These are phyloP conservation scores for Leptopilina clavipes DNA, from an alignment of 1,140 invertebrate genomes.

Conservation along the genomic window DNA sequence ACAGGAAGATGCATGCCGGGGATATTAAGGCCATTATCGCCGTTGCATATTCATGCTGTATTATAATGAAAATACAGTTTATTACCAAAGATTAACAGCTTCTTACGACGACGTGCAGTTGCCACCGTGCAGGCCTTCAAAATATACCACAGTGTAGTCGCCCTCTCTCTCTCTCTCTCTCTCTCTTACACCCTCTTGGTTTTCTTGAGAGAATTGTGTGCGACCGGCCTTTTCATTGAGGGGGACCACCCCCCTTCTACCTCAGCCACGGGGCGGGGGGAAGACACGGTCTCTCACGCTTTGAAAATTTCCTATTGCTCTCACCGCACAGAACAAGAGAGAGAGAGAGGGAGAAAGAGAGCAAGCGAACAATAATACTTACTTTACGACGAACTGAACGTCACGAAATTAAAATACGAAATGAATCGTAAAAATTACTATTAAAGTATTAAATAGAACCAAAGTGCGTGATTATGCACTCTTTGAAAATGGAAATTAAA, in stretches of 20 bases:
- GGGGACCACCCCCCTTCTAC: too few species aligned
- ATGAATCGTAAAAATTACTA: constrained; percentile 32
- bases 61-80: constrained; percentile 77
- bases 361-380: constrained; percentile 27
- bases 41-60: constrained; percentile 76
- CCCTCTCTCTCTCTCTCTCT: neutral
- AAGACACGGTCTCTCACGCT: neutral
- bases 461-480: neutral
- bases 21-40: constrained; percentile 76
- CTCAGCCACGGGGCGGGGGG: too few species aligned
- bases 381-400: constrained; percentile 33
- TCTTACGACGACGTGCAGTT: constrained; percentile 72
- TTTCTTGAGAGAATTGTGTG: constrained; percentile 14
- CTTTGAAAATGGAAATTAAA: constrained; percentile 32
- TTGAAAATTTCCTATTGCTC: constrained; percentile 15
- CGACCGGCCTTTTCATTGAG: neutral
- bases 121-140: constrained; percentile 71
- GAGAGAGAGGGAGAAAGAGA: neutral
- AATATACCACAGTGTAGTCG: constrained; percentile 35
- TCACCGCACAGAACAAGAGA: neutral
- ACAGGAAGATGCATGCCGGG: constrained; percentile 75
- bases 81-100: constrained; percentile 77
- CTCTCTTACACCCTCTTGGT: neutral
- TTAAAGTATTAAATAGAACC: constrained; percentile 11
- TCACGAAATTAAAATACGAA: constrained; percentile 31